These are phyloP conservation scores for Rhagonycha lutea DNA, from an alignment of 2,888 invertebrate genomes.

Conservation along the genomic window DNA sequence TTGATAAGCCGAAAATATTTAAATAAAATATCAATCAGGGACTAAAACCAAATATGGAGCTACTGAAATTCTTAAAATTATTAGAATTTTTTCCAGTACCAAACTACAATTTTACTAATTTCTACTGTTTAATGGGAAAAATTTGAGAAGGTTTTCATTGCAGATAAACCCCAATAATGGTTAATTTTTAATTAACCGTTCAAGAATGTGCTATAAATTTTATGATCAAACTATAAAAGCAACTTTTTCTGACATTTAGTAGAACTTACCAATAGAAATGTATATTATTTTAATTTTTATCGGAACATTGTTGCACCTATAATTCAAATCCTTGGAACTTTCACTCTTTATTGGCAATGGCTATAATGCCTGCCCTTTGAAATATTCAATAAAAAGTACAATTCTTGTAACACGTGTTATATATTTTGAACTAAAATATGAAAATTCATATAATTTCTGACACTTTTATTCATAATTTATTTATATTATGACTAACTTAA, in stretches of 20 bases:
- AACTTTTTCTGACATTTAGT: no score
- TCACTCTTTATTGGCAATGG: neutral
- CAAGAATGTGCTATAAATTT: no score
- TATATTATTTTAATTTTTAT: neutral
- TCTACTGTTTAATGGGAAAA: no score
- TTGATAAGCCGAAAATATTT: neutral
- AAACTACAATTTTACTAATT: neutral
- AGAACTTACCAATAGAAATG: neutral
- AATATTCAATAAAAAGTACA: conserved; percentile 2
- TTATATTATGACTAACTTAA: conserved; percentile 41
- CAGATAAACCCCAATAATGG: no score
- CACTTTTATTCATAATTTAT: conserved; percentile 42
- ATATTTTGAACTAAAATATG: conserved; percentile 30
- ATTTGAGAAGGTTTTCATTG: no score
- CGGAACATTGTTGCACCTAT: neutral
- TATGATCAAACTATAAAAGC: no score
- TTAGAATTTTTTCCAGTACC: neutral
- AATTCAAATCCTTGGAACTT: neutral
- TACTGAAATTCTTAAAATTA: neutral
- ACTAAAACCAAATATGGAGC: neutral
- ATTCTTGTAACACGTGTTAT: conserved; percentile 37
- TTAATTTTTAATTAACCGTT: no score
- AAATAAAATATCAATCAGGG: neutral
- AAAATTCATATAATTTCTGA: conserved; percentile 36
- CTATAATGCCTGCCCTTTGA: neutral